phyloP scores from a whole-genome alignment of 2,888 invertebrate species.

The Masnerella sp. region DNA sequence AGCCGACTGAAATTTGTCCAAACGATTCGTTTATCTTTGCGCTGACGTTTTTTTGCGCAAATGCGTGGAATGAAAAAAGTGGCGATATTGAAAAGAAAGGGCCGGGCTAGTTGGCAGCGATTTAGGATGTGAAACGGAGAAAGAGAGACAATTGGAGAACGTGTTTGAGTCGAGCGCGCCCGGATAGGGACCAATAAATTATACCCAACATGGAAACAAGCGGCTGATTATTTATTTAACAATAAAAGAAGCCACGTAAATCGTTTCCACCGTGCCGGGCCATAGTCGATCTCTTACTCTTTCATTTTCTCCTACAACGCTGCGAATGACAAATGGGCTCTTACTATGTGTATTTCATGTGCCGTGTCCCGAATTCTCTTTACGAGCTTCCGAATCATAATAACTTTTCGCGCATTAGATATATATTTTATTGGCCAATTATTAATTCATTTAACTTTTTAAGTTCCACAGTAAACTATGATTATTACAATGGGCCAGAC shows the following conservation, averaged over 20 bases:
- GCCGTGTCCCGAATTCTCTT: slow-evolving; percentile 31
- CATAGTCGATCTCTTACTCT: slow-evolving; percentile 44
- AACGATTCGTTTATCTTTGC: slow-evolving; percentile 39
- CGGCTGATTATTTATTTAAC: slow-evolving; percentile 76
- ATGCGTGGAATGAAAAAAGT: slow-evolving; percentile 35
- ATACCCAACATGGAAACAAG: slow-evolving; percentile 73
- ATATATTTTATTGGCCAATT: slow-evolving; percentile 19
- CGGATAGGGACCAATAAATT: slow-evolving; percentile 73
- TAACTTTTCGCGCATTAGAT: slow-evolving; percentile 12
- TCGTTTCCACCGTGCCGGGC: slow-evolving; percentile 44
- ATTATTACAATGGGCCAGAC: no score
- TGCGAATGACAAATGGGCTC: slow-evolving; percentile 57
- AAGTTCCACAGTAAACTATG: no score
- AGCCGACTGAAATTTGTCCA: slow-evolving; percentile 47
- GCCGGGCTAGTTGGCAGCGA: slow-evolving; percentile 26
- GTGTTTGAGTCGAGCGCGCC: slow-evolving; percentile 38
- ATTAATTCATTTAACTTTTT: slow-evolving; percentile 20
- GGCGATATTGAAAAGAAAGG: slow-evolving; percentile 36
- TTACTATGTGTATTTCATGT: slow-evolving; percentile 53
- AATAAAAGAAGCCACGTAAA: slow-evolving; percentile 70
- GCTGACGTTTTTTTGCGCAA: slow-evolving; percentile 25
- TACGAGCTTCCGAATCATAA: slow-evolving; percentile 45
- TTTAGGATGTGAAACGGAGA: slow-evolving; percentile 40
- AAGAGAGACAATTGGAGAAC: slow-evolving; percentile 54
- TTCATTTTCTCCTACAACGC: slow-evolving; percentile 44